Base-by-base conservation (phyloP, 2,797 vertebrate genomes). In the Rhynchotus rufescens region DNA sequence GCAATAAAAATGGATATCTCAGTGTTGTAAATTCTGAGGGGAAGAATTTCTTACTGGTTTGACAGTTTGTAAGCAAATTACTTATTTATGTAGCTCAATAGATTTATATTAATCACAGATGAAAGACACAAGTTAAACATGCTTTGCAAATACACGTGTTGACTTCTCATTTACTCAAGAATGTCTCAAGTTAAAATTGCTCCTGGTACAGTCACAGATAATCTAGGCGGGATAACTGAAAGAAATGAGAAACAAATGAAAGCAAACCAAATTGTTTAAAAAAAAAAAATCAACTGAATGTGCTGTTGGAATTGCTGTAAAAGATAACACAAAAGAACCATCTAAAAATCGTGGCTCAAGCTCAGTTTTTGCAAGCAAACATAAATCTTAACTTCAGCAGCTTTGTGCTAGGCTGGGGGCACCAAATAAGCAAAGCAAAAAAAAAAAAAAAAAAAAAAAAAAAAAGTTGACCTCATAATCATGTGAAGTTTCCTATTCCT, bases 391-490 rank as follows among this genome's bases (percentile, higher is more conserved):
- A 82, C 78, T 74, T 64, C 71, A 86, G 85, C 68, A 89, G 75
- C 88, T 85, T 83, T 82, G 75, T 77, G 57, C 74, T 88, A 1
- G 0, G 40, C 59, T 67, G n/a, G 73, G 84, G 40, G 60, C 56
- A 89, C 61, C 38, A 90, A 73, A 79, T 86, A 80, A 94, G 57
- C 0, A 10, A 92, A 15, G 90, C 92, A 51, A 52, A 28, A 28
- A 28, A 52, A 47, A 51, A 21, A 93, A 93, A 95, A 92, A 78
- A 51, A 52, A 92, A 78, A 51, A 52, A 10, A 92, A 21, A 93
- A 93, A 95, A 93, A 78, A 79, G 61, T 88, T 93, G 95, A 95
- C 93, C 88, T 93, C 86, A 84, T 94, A 83, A 84, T 91, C 90
- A 94, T 77, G 42, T 69, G 74, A 95, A 89, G 80, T 83, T 81